phyloP scores from a whole-genome alignment of 2,113 vertebrate species.

The Tachycineta bicolor region DNA sequence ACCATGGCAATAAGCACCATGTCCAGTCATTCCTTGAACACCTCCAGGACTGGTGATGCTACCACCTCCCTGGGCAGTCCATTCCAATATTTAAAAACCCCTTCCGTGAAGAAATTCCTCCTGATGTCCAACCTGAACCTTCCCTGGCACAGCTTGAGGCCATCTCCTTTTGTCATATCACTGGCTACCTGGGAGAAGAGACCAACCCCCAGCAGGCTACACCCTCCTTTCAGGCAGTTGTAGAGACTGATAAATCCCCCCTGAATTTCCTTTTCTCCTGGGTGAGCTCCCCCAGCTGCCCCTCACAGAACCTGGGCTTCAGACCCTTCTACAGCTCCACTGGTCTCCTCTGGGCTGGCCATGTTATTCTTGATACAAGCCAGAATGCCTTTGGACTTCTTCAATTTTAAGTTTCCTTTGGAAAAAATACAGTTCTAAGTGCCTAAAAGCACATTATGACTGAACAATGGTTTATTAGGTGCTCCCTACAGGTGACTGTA shows the following conservation, averaged over 20 bases:
- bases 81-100: neutral
- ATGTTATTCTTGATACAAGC: neutral
- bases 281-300: neutral
- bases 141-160: neutral
- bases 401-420: conserved; percentile 2
- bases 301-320: neutral
- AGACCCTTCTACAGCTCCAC: neutral
- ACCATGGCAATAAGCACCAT: neutral
- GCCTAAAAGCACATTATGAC: conserved; percentile 42
- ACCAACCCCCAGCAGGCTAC: rapidly evolving
- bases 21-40: neutral
- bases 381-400: neutral
- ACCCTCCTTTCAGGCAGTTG: neutral
- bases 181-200: neutral
- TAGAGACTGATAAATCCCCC: rapidly evolving
- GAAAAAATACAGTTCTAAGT: neutral
- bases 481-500: conserved; percentile 45
- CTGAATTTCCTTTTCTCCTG: neutral
- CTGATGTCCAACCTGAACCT: neutral
- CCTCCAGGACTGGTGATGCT: neutral
- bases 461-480: conserved; percentile 40
- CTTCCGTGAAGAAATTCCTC: neutral
- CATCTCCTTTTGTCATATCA: neutral
- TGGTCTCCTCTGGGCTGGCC: neutral
- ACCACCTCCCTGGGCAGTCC: neutral